Conservation (phyloP, 2,888 invertebrate genomes). For the Nymphalis c-album region DNA sequence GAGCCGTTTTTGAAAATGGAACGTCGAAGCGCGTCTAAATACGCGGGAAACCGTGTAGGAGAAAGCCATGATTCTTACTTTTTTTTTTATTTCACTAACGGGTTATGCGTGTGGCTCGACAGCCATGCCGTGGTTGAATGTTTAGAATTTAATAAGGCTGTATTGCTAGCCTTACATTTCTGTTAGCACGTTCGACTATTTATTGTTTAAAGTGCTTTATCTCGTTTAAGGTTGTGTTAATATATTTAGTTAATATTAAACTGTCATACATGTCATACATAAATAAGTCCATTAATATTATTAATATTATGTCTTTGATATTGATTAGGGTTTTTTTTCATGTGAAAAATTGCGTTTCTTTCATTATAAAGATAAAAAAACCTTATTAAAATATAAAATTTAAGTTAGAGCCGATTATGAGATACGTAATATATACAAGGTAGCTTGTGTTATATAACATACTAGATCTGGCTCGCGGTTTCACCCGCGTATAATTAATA, state of each 20-base stretch:
- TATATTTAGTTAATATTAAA: neutral
- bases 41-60: constrained; percentile 61
- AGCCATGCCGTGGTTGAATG: constrained; percentile 32
- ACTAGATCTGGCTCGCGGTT: too few species aligned
- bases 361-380: too few species aligned
- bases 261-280: too few species aligned
- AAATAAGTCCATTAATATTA: too few species aligned
- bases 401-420: too few species aligned
- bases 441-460: too few species aligned
- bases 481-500: too few species aligned
- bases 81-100: constrained; percentile 6
- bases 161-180: constrained; percentile 35
- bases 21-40: constrained; percentile 53
- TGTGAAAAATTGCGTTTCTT: too few species aligned
- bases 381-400: too few species aligned
- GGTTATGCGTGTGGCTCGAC: constrained; percentile 26
- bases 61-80: constrained; percentile 53
- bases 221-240: neutral
- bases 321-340: too few species aligned
- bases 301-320: too few species aligned
- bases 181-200: constrained; percentile 24
- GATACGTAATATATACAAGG: too few species aligned
- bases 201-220: neutral
- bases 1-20: constrained; percentile 68
- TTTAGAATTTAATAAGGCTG: constrained; percentile 16